Evolutionary conservation across 2,797 vertebrate genomes (phyloP).

Genomic region (Falco columbarius): DNA sequence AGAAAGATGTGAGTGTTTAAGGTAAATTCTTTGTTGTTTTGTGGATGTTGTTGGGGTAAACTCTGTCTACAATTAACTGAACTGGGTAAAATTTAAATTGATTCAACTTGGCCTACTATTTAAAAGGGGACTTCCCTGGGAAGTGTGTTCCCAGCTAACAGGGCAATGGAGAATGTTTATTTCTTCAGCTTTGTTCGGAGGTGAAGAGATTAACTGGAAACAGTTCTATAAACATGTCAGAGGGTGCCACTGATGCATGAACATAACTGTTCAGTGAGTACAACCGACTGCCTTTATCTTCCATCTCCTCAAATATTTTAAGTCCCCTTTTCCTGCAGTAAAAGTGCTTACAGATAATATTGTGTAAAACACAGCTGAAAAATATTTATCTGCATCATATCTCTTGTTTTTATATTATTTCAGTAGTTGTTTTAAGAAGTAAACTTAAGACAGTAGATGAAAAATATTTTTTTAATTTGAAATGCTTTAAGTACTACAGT

Average conservation of each 20-base stretch:
- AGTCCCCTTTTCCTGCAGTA: neutral
- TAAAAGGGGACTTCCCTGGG: neutral
- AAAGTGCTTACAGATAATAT: neutral
- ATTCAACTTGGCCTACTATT: rapidly evolving
- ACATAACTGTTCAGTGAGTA: neutral
- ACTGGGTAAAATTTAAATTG: neutral
- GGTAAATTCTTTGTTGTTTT: neutral
- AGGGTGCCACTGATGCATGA: neutral
- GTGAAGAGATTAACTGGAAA: constrained; percentile 24
- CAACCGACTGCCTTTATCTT: neutral
- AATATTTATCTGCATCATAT: neutral
- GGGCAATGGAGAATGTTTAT: constrained; percentile 7
- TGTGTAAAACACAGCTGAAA: neutral
- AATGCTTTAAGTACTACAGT: neutral
- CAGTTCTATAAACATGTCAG: constrained; percentile 37
- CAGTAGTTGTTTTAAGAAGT: neutral
- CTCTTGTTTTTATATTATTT: neutral
- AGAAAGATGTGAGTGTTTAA: neutral
- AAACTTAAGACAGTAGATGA: neutral
- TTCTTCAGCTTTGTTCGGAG: neutral
- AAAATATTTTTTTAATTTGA: neutral
- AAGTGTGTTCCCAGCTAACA: neutral
- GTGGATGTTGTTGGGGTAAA: neutral
- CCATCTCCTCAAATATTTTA: neutral
- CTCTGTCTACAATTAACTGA: neutral